Base-by-base conservation (phyloP, 2,888 invertebrate genomes). In the Andrena fulva region DNA sequence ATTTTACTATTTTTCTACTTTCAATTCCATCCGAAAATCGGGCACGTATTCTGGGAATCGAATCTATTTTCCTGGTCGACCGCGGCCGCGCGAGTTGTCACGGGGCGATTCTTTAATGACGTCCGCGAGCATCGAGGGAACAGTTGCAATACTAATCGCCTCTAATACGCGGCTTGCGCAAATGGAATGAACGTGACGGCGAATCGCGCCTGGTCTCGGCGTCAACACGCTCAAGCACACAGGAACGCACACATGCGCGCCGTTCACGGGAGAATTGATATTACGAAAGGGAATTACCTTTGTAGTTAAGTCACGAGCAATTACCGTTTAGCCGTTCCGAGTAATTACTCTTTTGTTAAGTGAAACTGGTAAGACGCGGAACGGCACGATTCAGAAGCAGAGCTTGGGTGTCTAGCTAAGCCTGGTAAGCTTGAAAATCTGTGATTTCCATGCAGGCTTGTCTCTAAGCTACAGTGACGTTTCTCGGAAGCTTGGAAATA, bases 61-160 rank as follows among this genome's bases (percentile, higher is more conserved):
- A 42, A 42, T 16, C 42, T 42, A 16, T 5, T 42, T 16, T 16
- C 16, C 42, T 42, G 42, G 54, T 20, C 20, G 54, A 20, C 3
- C 54, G 24, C 20, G n/a, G 16, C n/a, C 20, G 42, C 70, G 50
- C 59, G 60, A 67, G 60, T 74, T 33, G 78, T 62, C 82, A 79
- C 59, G 60, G 64, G 60, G 69, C 33, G 75, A 85, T 83, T 75
- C 73, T 66, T 80, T 84, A 77, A 80, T 62, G 86, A 85, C 76
- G 54, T 63, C 77, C 56, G 69, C 72, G 56, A 74, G 68, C 59
- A 69, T 33, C 69, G 52, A 85, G 82, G 77, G 68, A 77, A 66
- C 78, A 64, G 78, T 81, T 69, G 77, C 80, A 75, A 70, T 76
- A 80, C 85, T 87, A 87, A 87, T 87, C 80, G 59, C 82, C 63